These are phyloP conservation scores for Goniozus legneri DNA, from an alignment of 1,140 invertebrate species.

Conservation along the genomic window DNA sequence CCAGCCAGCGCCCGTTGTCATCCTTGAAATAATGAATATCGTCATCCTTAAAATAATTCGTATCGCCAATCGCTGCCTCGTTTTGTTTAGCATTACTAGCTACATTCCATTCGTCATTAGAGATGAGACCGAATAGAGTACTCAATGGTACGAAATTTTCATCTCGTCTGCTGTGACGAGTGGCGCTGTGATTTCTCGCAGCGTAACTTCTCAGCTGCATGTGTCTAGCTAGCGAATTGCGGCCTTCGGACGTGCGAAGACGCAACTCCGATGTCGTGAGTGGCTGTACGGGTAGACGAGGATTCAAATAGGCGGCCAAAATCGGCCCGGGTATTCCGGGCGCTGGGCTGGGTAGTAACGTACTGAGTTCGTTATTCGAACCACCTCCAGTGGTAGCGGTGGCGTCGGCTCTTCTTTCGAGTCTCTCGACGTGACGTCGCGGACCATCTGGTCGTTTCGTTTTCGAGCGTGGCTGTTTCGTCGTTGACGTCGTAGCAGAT, in stretches of 20 bases:
- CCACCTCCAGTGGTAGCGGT: conserved; percentile 58
- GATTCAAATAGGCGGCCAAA: conserved; percentile 62
- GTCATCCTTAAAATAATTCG: conserved; percentile 58
- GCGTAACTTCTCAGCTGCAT: conserved; percentile 17
- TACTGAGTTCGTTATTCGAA: conserved; percentile 63
- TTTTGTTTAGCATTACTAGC: conserved; percentile 79
- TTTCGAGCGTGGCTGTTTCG: conserved; percentile 12
- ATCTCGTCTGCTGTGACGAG: conserved; percentile 29
- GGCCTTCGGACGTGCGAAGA: conserved; percentile 14
- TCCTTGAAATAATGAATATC: conserved; percentile 83
- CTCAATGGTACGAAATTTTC: conserved; percentile 34
- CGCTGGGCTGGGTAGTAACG: conserved; percentile 59
- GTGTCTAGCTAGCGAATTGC: conserved; percentile 15
- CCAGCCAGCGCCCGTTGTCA: conserved; percentile 69
- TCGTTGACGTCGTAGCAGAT: conserved; percentile 1
- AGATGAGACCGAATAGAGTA: conserved; percentile 47
- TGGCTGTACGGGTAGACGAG: conserved; percentile 49
- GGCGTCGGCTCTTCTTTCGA: conserved; percentile 52
- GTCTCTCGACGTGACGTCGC: conserved; percentile 52
- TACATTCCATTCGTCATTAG: conserved; percentile 61
- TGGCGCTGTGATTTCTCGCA: conserved; percentile 13
- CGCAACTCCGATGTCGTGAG: conserved; percentile 19
- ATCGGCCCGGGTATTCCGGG: too few relatives aligned
- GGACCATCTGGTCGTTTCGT: conserved; percentile 43
- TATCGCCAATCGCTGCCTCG: conserved; percentile 79